A percentile compares a stretch with the other conserved stretches of the same genome.
Evolutionary conservation across 1,140 invertebrate genomes (phyloP).

Genomic region (Eurosta solidaginis): DNA sequence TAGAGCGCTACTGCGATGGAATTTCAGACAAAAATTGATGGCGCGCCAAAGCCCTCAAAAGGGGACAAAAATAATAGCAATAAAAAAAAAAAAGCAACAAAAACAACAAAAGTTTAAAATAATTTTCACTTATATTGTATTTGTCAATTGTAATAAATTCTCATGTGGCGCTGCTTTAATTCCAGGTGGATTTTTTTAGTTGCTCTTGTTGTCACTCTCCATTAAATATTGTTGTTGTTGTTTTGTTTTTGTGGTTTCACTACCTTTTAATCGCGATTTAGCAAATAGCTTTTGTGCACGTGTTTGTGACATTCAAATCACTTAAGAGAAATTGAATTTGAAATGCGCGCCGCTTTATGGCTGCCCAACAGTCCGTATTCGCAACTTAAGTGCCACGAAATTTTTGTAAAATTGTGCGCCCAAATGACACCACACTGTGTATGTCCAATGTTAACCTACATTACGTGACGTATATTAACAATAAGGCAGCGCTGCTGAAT

Average conservation of each 20-base stretch:
- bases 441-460: too few relatives aligned
- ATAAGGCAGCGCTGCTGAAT: too few relatives aligned
- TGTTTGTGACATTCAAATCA: not conserved
- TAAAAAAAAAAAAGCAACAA: too few relatives aligned
- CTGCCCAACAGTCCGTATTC: not conserved
- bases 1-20: not conserved
- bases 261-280: not conserved
- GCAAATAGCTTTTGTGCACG: not conserved
- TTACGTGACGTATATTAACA: too few relatives aligned
- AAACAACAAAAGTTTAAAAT: too few relatives aligned
- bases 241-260: not conserved
- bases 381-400: slow-evolving; percentile 9
- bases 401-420: not conserved
- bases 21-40: not conserved
- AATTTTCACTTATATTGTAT: too few relatives aligned
- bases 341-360: not conserved
- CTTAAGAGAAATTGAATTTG: slow-evolving; percentile 14
- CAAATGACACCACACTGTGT: not conserved
- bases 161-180: not conserved
- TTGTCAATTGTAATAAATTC: not conserved
- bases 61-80: too few relatives aligned
- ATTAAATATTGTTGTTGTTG: not conserved
- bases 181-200: not conserved
- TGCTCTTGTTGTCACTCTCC: not conserved
- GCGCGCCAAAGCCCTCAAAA: too few relatives aligned